These are phyloP conservation scores for Peromyscus maniculatus DNA, from an alignment of 2,113 vertebrate genomes.

Conservation along the genomic window DNA sequence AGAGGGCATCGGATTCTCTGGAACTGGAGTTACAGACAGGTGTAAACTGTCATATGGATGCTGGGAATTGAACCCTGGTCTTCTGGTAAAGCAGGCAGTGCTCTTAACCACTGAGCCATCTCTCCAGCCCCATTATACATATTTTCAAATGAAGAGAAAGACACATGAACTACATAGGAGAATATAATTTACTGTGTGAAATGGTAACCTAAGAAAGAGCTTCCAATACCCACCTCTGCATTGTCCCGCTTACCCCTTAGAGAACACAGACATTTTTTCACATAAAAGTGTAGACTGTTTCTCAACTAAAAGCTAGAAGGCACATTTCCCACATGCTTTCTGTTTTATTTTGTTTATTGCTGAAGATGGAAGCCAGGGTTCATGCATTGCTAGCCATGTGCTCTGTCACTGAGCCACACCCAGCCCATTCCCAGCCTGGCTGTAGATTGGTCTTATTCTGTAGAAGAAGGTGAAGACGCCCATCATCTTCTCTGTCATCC, in stretches of 20 bases:
- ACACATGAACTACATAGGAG: neutral
- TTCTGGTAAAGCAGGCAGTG: neutral
- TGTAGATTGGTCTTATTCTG: neutral
- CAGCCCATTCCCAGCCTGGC: too few relatives aligned
- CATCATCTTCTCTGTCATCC: neutral
- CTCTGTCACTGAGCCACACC: neutral
- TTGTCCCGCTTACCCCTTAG: neutral
- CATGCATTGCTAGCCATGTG: neutral
- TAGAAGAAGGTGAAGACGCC: neutral
- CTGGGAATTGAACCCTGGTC: neutral
- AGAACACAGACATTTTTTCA: neutral
- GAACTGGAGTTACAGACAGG: neutral
- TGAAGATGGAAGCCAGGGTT: neutral
- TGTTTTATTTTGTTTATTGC: neutral
- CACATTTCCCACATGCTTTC: neutral
- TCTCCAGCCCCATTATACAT: neutral
- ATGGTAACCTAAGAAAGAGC: neutral
- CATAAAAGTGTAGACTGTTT: neutral
- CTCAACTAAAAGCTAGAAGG: neutral
- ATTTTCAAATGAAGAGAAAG: slow-evolving; percentile 38
- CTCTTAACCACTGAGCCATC: neutral
- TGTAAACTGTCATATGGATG: neutral
- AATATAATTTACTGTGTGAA: neutral
- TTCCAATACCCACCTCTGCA: accelerated
- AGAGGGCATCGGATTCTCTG: neutral